Base-by-base conservation (phyloP, 2,797 vertebrate genomes). In the Coranthus polyacanthus region DNA sequence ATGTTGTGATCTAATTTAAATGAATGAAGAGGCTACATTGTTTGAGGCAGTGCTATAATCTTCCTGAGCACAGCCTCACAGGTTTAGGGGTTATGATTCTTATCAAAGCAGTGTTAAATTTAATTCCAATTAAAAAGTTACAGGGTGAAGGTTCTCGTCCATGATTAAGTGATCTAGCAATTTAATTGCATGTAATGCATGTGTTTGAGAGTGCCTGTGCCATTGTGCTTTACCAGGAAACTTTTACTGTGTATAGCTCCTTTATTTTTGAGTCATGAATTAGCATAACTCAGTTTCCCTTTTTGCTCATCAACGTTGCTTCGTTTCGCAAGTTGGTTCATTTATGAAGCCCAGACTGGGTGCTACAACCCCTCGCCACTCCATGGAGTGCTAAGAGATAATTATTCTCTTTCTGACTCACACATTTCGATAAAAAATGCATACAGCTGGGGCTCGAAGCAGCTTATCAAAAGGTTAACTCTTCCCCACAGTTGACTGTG, bases 381-480 rank as follows among this genome's bases (percentile, higher is more conserved):
- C 63, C 54, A 29, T 34, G 24, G 54, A 86, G 66, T 18, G 45
- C 57, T 72, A 84, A 52, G 53, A 83, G 85, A 83, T 91, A 93
- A 91, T 90, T 89, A 89, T 92, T 92, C 82, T 80, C 63, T 86
- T 79, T 92, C 81, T 85, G 79, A 89, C 82, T 91, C 83, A 43
- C 60, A 80, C 76, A 81, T 85, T 87, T 84, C 51, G 39, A 86
- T 91, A 75, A 91, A 90, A 92, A 90, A 88, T 88, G 80, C 89
- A 90, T 88, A 84, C 84, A 84, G 89, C 86, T 69, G 80, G 76
- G 82, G 85, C 86, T 84, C 66, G 74, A 88, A 85, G 84, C 79
- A 73, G 90, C 81, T 88, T 84, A 86, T 91, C 82, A 86, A 89
- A 89, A 89, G 89, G 90, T 91, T 88, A 92, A 88, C 87, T 84